Evolutionary conservation across 2,113 vertebrate genomes (phyloP), one percentile per base, ranked within the genome.

Genomic region (Oncorhynchus keta): DNA sequence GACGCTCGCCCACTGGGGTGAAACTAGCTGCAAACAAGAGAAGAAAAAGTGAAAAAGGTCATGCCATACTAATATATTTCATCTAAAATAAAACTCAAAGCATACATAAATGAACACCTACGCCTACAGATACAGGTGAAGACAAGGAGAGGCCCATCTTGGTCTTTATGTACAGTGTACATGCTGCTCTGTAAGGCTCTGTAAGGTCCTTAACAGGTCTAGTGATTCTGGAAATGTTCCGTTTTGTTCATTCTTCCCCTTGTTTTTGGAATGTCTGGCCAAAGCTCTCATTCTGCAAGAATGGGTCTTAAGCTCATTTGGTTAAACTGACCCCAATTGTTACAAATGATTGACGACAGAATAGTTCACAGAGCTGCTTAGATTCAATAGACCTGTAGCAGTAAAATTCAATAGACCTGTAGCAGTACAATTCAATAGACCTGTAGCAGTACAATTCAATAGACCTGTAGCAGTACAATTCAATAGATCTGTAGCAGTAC

Each of bases 1-100:
- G 90, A 86, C 89, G 88, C 75, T 93, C 94, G 86, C 93, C 93
- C 45, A 95, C 92, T 75, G 93, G 89, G 92, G 86, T 94, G 85
- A 94, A 94, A 81, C 92, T 91, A 75, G 94, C 97, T 98, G 90
- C n/a, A 55, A 71, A 73, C 18, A 79, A 79, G 14, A 62, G 7
- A 62, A 61, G n/a, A 61, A 7, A 61, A 61, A 61, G 35, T 39
- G 35, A 61, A 14, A 73, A 7, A 59, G 16, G 18, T 14, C n/a
- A 18, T 68, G 55, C 8, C 26, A 48, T 18, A 51, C 20, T 24
- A 59, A 55, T 78, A 45, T 61, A 65, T 51, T 26, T 28, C 11
- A 79, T 24, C 20, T 81, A 89, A 62, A n/a, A 22, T 22, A 82
- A 88, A 84, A 79, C 85, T 68, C 82, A 81, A 88, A 84, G 79